Percentiles rank a stretch among this genome's conserved stretches.
Evolutionary conservation across 2,113 vertebrate species (phyloP).

Genomic region (Meriones unguiculatus): DNA sequence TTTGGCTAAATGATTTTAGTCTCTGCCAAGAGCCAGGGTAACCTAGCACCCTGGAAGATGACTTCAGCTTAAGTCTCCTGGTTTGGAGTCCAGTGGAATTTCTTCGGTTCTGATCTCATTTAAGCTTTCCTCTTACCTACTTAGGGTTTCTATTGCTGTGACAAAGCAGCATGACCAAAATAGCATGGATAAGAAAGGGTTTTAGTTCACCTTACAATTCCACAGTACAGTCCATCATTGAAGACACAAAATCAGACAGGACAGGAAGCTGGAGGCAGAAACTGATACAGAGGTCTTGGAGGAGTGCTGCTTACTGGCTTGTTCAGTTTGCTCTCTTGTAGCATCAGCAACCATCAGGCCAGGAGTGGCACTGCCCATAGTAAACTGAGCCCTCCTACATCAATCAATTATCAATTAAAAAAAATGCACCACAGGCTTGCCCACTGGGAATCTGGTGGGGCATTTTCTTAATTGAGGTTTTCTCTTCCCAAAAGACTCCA

Average conservation of each 20-base stretch:
- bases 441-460: not conserved
- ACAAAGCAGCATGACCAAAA: not conserved
- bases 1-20: slow-evolving; percentile 42
- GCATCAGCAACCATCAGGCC: not conserved
- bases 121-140: not conserved
- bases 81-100: slow-evolving; percentile 17
- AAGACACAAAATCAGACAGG: not conserved
- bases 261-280: not conserved
- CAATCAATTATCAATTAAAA: not conserved
- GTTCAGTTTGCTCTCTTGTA: not conserved
- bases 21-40: slow-evolving; percentile 17
- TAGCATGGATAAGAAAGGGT: not conserved
- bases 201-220: not conserved
- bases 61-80: slow-evolving; percentile 1
- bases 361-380: not conserved
- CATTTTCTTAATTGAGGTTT: not conserved
- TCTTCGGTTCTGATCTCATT: slow-evolving; percentile 26
- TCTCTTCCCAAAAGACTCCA: not conserved
- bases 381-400: not conserved
- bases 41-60: slow-evolving; percentile 6
- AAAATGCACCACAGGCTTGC: not conserved
- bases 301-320: not conserved
- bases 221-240: not conserved
- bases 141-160: not conserved
- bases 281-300: not conserved